phyloP scores from a whole-genome alignment of 2,797 vertebrate genomes.

The Syngnathus rostellatus region DNA sequence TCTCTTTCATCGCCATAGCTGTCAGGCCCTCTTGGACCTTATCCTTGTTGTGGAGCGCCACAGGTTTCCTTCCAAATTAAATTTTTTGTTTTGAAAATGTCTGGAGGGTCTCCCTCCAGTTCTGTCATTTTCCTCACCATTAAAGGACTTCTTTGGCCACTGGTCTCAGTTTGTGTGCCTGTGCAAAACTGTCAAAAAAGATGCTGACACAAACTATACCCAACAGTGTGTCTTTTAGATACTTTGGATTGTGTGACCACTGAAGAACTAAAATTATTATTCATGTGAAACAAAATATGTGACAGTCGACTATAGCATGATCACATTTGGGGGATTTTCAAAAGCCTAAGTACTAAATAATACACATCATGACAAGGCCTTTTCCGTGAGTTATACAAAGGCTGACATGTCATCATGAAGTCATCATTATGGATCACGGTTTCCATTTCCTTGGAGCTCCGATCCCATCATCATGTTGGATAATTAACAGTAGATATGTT shows the following conservation, averaged over 20 bases:
- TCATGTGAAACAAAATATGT: no score
- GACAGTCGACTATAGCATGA: no score
- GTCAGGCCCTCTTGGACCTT: conserved; percentile 5
- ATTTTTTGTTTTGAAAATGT: conserved; percentile 45
- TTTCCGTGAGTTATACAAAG: background rate
- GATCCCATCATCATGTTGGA: conserved; percentile 28
- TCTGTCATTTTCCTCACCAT: conserved; percentile 64
- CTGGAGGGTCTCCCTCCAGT: conserved; percentile 50
- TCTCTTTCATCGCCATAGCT: conserved; percentile 7
- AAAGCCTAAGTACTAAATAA: background rate
- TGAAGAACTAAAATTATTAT: background rate
- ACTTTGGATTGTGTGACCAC: background rate
- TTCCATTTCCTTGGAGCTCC: conserved; percentile 29
- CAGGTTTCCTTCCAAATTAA: conserved; percentile 39
- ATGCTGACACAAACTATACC: background rate
- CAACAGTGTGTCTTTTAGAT: background rate
- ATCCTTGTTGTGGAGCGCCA: conserved; percentile 28
- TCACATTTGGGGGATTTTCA: background rate
- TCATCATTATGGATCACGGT: conserved; percentile 25
- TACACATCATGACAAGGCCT: background rate
- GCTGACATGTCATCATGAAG: background rate
- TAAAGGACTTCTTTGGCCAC: conserved; percentile 57
- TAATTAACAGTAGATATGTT: conserved; percentile 26
- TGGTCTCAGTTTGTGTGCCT: conserved; percentile 33
- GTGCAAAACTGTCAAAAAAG: conserved; percentile 18